phyloP scores from a whole-genome alignment of 2,888 invertebrate species.

The Synergus japonicus region DNA sequence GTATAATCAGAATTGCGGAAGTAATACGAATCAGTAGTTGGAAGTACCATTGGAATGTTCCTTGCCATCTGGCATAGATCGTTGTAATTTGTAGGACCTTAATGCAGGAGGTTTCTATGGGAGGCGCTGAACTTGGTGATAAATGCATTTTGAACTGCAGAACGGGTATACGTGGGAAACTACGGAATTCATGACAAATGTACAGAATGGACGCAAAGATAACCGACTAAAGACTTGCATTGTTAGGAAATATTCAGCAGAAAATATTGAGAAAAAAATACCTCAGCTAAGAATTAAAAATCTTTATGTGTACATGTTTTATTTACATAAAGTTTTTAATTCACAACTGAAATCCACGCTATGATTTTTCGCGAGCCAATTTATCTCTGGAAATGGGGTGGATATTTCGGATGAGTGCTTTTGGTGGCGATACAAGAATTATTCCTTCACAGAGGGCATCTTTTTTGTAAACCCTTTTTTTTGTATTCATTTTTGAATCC shows the following conservation, averaged over 20 bases:
- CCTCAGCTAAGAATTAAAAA: neutral
- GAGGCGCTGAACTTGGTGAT: slow-evolving; percentile 49
- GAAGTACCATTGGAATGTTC: slow-evolving; percentile 53
- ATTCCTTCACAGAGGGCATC: slow-evolving; percentile 38
- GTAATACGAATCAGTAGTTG: slow-evolving; percentile 40
- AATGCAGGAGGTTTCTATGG: slow-evolving; percentile 45
- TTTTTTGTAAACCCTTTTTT: slow-evolving; percentile 38
- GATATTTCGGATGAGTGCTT: slow-evolving; percentile 12
- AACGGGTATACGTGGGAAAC: slow-evolving; percentile 19
- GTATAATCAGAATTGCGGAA: slow-evolving; percentile 13
- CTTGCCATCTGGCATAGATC: slow-evolving; percentile 52
- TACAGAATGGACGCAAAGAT: neutral
- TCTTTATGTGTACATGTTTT: too few species aligned
- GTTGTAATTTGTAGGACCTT: slow-evolving; percentile 59
- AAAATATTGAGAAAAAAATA: neutral
- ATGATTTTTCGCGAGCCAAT: neutral
- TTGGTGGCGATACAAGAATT: slow-evolving; percentile 18
- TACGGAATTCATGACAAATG: slow-evolving; percentile 27
- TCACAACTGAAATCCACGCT: neutral
- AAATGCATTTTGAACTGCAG: slow-evolving; percentile 49
- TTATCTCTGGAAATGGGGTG: slow-evolving; percentile 3
- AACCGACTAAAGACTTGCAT: slow-evolving; percentile 18
- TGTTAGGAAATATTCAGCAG: neutral
- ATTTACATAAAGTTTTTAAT: too few species aligned
- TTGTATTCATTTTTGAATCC: slow-evolving; percentile 48